Evolutionary conservation across 2,113 vertebrate genomes (phyloP), one percentile per base, ranked within the genome.

Genomic region (Sinocyclocheilus grahami): DNA sequence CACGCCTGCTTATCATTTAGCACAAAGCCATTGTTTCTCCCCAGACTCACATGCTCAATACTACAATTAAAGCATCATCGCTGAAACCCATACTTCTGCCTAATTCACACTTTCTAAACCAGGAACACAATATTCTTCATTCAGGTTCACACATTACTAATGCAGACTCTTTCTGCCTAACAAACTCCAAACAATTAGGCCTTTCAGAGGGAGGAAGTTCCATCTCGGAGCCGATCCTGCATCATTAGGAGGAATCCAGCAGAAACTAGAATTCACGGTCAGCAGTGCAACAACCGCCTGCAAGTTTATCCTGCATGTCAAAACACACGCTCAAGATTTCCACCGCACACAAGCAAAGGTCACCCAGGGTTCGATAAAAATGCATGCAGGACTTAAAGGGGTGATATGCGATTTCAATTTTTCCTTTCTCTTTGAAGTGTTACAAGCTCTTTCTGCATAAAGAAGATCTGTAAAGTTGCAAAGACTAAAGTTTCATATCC

Each of bases 21-120:
- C 58, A 87, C 82, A 88, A 87, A 76, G 60, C 63, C 5, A 48
- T 62, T 84, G 85, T 86, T 46, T 88, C 85, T 83, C 83, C 53
- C 60, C 83, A 67, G 71, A 37, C 78, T 87, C 58, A 71, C 81
- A 81, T 60, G 63, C 80, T 85, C 20, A 69, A 39, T 63, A 27
- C 65, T 60, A 16, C 82, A 87, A 86, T 65, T 84, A 37, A 78
- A 86, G 39, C 85, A 24, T 42, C 74, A 79, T 87, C 71, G 72
- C 46, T 5, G 30, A 63, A 42, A 48, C 46, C 63, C 80, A 84
- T 86, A 77, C 63, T 86, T 81, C 75, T 48, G 53, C 5, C 63
- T 83, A 87, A 88, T 39, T 85, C 63, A 75, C 76, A 60, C 22
- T 76, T 76, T 74, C 24, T 22, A 37, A 79, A 83, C 77, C 30